These are phyloP conservation scores for Aphelenchoides besseyi DNA, from an alignment of 1,140 invertebrate genomes.

Conservation along the genomic window DNA sequence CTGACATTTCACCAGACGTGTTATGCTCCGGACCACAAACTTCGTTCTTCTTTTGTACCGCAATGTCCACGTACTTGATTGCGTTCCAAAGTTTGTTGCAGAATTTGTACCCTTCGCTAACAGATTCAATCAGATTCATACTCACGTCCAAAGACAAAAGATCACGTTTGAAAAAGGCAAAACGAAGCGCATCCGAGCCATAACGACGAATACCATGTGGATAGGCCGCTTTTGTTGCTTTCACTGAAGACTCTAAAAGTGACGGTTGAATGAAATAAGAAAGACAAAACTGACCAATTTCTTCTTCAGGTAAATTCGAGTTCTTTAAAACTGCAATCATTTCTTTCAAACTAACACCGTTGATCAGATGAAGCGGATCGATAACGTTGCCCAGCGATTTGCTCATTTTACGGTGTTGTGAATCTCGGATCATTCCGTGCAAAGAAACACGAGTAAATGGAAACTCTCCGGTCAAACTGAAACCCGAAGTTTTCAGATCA, in stretches of 20 bases:
- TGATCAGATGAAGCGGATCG: conserved; percentile 92
- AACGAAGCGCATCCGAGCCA: conserved; percentile 92
- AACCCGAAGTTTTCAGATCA: background rate
- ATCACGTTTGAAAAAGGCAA: conserved; percentile 86
- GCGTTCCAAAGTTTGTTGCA: conserved; percentile 99
- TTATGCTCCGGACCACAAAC: conserved; percentile 17
- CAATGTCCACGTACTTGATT: conserved; percentile 78
- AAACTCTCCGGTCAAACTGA: conserved; percentile 34
- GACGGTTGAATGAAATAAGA: background rate
- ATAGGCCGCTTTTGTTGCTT: conserved; percentile 66
- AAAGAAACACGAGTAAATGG: conserved; percentile 72
- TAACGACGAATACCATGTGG: conserved; percentile 96
- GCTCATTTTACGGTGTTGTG: conserved; percentile 96
- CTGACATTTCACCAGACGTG: conserved; percentile 15
- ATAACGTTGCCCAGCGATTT: conserved; percentile 97
- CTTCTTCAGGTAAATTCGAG: conserved; percentile 38
- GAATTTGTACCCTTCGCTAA: conserved; percentile 94
- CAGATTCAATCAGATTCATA: conserved; percentile 81
- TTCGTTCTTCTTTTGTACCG: background rate
- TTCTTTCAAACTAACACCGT: conserved; percentile 77
- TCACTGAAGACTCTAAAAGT: conserved; percentile 38
- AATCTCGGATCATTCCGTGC: conserved; percentile 93
- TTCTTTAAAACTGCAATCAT: conserved; percentile 50
- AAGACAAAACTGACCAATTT: conserved; percentile 44
- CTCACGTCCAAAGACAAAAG: conserved; percentile 73